Evolutionary conservation across 2,113 vertebrate species (phyloP).

Genomic region (Nesoenas mayeri): DNA sequence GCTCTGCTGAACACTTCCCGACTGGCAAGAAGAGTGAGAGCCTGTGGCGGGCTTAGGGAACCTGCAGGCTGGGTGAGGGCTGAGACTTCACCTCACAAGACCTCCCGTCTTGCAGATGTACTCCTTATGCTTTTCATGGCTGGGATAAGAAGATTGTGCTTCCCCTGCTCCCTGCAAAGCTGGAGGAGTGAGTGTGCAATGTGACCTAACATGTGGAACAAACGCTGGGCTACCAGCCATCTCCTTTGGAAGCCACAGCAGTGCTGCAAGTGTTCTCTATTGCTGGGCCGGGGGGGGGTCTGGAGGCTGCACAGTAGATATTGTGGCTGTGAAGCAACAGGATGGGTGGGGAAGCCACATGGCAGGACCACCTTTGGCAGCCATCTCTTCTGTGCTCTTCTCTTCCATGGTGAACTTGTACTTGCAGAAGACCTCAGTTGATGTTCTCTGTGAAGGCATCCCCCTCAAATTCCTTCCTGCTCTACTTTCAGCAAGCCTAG

Average conservation of each 20-base stretch:
- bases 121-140: neutral
- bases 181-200: neutral
- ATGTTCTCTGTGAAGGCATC: neutral
- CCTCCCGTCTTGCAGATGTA: neutral
- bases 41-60: neutral
- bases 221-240: fast-evolving
- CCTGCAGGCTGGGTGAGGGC: neutral
- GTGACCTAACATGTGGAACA: fast-evolving
- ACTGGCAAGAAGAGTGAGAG: neutral
- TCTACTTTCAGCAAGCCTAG: neutral
- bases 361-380: neutral
- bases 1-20: neutral
- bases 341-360: neutral
- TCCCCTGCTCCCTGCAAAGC: neutral
- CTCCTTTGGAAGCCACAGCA: neutral
- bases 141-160: neutral
- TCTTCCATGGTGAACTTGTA: neutral
- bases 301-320: neutral
- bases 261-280: neutral
- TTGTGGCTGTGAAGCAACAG: fast-evolving
- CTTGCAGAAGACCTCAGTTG: neutral
- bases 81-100: neutral
- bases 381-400: neutral
- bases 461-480: neutral
- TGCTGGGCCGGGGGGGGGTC: too few relatives aligned